Evolutionary conservation across 2,888 invertebrate genomes (phyloP).

Genomic region (Oxystoma pomonae): DNA sequence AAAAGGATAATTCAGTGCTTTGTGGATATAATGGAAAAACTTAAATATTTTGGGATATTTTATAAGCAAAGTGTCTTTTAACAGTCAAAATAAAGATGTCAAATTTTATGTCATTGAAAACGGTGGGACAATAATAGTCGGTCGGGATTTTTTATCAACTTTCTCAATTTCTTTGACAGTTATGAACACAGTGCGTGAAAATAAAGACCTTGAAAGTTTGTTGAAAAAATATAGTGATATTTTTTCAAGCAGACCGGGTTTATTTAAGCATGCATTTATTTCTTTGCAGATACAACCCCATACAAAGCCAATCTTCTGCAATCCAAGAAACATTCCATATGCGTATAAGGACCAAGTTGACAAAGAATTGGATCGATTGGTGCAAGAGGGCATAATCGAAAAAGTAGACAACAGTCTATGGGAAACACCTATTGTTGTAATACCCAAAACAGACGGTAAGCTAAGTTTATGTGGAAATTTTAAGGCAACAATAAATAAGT

Average conservation of each 20-base stretch:
- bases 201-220: not conserved
- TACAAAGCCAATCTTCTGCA: constrained; percentile 18
- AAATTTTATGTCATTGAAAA: no score
- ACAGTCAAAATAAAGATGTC: not conserved
- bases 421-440: constrained; percentile 19
- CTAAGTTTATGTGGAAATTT: constrained; percentile 29
- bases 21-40: not conserved
- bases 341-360: constrained; percentile 11
- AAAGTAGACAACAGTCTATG: constrained; percentile 12
- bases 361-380: constrained; percentile 15
- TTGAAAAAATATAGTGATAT: not conserved
- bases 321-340: constrained; percentile 8
- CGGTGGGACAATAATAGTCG: not conserved
- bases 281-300: constrained; percentile 9
- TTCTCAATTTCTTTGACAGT: not conserved
- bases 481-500: constrained; percentile 32
- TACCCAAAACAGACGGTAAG: constrained; percentile 18
- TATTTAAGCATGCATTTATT: constrained; percentile 15
- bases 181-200: not conserved
- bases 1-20: not conserved
- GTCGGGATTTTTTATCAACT: not conserved
- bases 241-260: constrained; percentile 15
- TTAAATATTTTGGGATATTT: not conserved
- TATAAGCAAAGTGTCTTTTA: not conserved
- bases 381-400: constrained; percentile 11